phyloP scores from a whole-genome alignment of 2,888 invertebrate genomes.

The Drosophila kambysellisi region DNA sequence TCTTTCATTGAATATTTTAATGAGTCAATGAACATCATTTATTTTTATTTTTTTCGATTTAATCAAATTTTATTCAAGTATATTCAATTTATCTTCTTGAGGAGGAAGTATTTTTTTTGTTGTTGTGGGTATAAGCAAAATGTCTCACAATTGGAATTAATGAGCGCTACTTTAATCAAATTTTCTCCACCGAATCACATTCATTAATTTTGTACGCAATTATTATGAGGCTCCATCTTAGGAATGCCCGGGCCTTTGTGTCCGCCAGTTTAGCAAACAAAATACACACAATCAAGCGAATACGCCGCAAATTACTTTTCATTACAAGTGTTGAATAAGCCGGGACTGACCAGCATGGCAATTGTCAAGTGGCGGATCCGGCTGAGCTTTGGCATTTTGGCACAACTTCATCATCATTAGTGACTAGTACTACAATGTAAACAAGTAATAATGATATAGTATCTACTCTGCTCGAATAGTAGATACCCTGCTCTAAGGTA shows the following conservation, averaged over 20 bases:
- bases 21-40: background rate
- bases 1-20: background rate
- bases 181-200: constrained; percentile 69
- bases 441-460: background rate
- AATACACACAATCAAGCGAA: constrained; percentile 76
- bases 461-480: background rate
- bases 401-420: constrained; percentile 80
- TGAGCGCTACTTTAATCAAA: constrained; percentile 75
- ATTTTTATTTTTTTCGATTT: background rate
- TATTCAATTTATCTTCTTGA: constrained; percentile 11
- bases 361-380: constrained; percentile 64
- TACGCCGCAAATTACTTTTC: constrained; percentile 74
- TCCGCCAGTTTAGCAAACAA: constrained; percentile 59
- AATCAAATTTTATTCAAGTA: constrained; percentile 7
- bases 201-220: constrained; percentile 78
- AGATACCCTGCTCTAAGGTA: background rate
- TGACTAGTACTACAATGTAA: constrained; percentile 54
- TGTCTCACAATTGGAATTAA: constrained; percentile 72
- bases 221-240: constrained; percentile 58
- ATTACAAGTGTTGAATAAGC: constrained; percentile 68
- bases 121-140: constrained; percentile 40
- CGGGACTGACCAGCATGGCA: constrained; percentile 54
- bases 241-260: constrained; percentile 25
- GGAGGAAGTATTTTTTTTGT: constrained; percentile 12
- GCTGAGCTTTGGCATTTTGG: constrained; percentile 68